These are phyloP conservation scores for Cavia aperea DNA, from an alignment of 2,113 vertebrate species.

Conservation along the genomic window DNA sequence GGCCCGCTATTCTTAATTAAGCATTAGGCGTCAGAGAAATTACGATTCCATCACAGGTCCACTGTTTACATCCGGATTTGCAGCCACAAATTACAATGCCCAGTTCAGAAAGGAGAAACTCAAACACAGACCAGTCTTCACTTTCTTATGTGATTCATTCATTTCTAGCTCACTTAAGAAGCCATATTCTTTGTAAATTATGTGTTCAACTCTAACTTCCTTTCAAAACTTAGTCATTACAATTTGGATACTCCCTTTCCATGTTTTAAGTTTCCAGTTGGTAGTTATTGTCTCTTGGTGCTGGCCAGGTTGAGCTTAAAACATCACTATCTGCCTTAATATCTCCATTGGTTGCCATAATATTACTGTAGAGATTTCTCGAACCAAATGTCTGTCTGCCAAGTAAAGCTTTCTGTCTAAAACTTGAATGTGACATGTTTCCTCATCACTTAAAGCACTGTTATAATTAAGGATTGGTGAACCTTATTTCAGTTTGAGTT, in stretches of 20 bases:
- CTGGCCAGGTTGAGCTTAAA: slow-evolving; percentile 54
- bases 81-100: neutral
- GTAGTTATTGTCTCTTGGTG: slow-evolving; percentile 40
- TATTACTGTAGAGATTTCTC: slow-evolving; percentile 59
- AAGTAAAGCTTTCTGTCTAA: slow-evolving; percentile 64
- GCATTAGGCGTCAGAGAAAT: slow-evolving; percentile 6
- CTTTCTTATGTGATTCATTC: slow-evolving; percentile 15
- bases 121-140: neutral
- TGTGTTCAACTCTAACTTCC: slow-evolving; percentile 18
- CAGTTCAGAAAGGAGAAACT: slow-evolving; percentile 1
- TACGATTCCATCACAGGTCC: neutral
- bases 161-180: slow-evolving; percentile 20
- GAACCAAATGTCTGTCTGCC: slow-evolving; percentile 51
- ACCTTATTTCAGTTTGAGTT: slow-evolving; percentile 57
- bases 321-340: slow-evolving; percentile 55
- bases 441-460: slow-evolving; percentile 52
- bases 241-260: neutral
- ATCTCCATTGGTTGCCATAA: slow-evolving; percentile 53
- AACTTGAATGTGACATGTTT: slow-evolving; percentile 52
- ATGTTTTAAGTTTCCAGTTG: slow-evolving; percentile 32
- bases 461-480: slow-evolving; percentile 64
- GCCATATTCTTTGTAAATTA: slow-evolving; percentile 12
- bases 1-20: slow-evolving; percentile 3
- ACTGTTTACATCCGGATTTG: slow-evolving; percentile 10
- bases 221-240: slow-evolving; percentile 50